These are phyloP conservation scores for Nasonia giraulti DNA, from an alignment of 1,140 invertebrate genomes.

Conservation along the genomic window DNA sequence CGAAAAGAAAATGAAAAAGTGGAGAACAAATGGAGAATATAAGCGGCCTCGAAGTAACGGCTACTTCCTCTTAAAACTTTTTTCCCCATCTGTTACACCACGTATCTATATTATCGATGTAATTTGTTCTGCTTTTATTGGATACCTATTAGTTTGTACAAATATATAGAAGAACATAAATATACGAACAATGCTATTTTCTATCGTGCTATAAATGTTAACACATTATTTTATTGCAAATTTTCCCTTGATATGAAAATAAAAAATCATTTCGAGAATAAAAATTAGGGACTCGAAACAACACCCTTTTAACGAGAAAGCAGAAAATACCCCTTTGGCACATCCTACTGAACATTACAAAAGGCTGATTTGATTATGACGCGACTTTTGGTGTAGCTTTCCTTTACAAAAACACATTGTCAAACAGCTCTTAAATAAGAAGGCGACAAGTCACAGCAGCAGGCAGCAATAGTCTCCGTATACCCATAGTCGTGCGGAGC, in stretches of 20 bases:
- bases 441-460: neutral
- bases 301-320: neutral
- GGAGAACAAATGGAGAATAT: constrained; percentile 22
- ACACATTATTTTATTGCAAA: no score
- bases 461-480: neutral
- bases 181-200: no score
- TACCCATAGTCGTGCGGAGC: neutral
- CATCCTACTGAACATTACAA: neutral
- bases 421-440: neutral
- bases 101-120: neutral
- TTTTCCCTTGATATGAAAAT: no score
- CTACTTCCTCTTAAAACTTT: constrained; percentile 3
- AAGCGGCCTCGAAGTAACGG: neutral
- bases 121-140: neutral
- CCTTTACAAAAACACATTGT: neutral
- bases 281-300: neutral
- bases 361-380: neutral
- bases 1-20: constrained; percentile 27
- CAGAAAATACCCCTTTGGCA: no score
- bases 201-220: no score
- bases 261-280: no score
- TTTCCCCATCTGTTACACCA: neutral
- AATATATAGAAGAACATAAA: no score
- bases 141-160: neutral
- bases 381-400: neutral